Evolutionary conservation across 1,140 invertebrate species (phyloP), one percentile per base, ranked within the genome.

Genomic region (Drosophila tsacasi): DNA sequence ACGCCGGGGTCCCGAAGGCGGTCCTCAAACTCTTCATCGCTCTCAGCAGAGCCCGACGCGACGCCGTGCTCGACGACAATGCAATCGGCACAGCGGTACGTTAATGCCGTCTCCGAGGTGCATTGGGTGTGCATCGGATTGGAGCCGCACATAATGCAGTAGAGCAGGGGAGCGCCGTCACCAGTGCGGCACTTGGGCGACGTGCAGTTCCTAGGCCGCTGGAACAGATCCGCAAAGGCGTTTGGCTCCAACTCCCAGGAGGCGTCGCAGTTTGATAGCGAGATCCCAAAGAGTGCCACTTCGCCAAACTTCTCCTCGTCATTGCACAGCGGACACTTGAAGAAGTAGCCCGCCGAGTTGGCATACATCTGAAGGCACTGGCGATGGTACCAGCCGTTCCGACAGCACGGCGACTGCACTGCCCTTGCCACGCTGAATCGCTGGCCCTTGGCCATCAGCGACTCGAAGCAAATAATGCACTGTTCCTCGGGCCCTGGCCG

Each of bases 241-340:
- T 52, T 23, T 0, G 76, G 76, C 1, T 68, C 64, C 0, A 23
- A 6, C 21, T 86, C 83, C 83, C 83, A 86, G 2, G 57, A 52
- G 0, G 83, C 80, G 44, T 87, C 83, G 5, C 83, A 35, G 25
- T 77, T 35, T 0, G 80, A 76, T 17, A 87, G 47, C 0, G 21
- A 46, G 19, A 87, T 74, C 3, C 84, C 84, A 54, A 54, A 79
- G 1, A 27, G n/a, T 2, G 27, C 8, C 5, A 87, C 65, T 1
- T 27, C 40, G 5, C 21, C 13, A 17, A 89, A 89, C 8, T 2
- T 21, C 0, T 17, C 3, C 0, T 13, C 10, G 27, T 89, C 52
- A 10, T 87, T 87, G 76, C 83, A 87, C 13, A 87, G 37, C 1
- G 83, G 83, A 37, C 83, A 87, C 50, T 87, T 87, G 39, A 87